Conservation (phyloP, 2,888 invertebrate genomes). For the Nysson spinosus region DNA sequence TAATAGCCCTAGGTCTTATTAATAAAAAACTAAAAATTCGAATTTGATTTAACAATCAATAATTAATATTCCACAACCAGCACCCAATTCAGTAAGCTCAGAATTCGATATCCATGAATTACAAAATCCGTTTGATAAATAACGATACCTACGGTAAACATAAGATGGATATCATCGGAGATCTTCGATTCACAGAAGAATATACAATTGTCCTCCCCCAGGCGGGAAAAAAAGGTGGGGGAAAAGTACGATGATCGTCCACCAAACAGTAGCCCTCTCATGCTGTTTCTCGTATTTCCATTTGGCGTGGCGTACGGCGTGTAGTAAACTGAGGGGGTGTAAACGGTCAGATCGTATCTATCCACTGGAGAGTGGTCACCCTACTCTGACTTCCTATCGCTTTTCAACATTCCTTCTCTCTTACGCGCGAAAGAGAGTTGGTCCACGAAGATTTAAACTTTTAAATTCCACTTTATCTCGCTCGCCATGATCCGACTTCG, state of each 20-base stretch:
- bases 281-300: constrained; percentile 55
- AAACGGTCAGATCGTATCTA: constrained; percentile 71
- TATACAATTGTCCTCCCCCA: constrained; percentile 7
- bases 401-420: constrained; percentile 20
- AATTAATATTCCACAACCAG: no score
- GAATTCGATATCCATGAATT: not conserved
- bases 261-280: constrained; percentile 17
- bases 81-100: no score
- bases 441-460: constrained; percentile 70
- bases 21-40: no score
- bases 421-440: constrained; percentile 40
- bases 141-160: constrained; percentile 21
- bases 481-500: constrained; percentile 65
- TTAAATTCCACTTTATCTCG: constrained; percentile 75
- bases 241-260: constrained; percentile 29
- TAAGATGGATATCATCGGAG: constrained; percentile 24
- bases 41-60: no score
- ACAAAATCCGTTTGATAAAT: constrained; percentile 10
- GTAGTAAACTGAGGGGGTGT: constrained; percentile 47
- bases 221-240: not conserved
- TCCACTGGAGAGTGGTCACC: constrained; percentile 56
- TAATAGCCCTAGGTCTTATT: no score
- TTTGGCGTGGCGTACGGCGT: constrained; percentile 49
- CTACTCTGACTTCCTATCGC: constrained; percentile 16
- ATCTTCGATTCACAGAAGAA: constrained; percentile 10